phyloP scores from a whole-genome alignment of 2,888 invertebrate species.

The Hyposoter didymator region DNA sequence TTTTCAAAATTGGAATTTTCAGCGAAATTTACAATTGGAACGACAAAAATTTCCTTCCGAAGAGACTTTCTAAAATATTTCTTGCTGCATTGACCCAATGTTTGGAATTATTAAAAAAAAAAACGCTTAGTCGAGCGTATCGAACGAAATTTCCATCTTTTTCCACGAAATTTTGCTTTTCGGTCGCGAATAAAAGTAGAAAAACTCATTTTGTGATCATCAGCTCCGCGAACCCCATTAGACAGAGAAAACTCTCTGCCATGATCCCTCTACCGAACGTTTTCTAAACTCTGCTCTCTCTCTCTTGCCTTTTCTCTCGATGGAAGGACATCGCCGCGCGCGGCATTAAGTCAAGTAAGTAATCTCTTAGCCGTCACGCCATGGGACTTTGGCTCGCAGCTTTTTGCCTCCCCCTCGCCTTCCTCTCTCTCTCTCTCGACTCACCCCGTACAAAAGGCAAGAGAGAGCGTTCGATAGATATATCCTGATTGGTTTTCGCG shows the following conservation, averaged over 20 bases:
- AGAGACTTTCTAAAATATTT: too few relatives aligned
- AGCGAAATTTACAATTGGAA: too few relatives aligned
- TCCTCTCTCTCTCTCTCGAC: conserved; percentile 12
- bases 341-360: conserved; percentile 81
- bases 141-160: too few relatives aligned
- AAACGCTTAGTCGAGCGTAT: too few relatives aligned
- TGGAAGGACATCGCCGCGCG: conserved; percentile 53
- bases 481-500: conserved; percentile 80
- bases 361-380: conserved; percentile 82
- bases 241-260: conserved; percentile 30
- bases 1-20: too few relatives aligned
- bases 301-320: conserved; percentile 34
- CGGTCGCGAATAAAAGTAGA: too few relatives aligned
- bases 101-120: too few relatives aligned
- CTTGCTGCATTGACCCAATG: too few relatives aligned
- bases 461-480: conserved; percentile 70
- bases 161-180: too few relatives aligned
- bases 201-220: too few relatives aligned
- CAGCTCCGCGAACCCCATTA: neutral
- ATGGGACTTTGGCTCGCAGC: conserved; percentile 69
- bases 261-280: conserved; percentile 10
- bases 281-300: conserved; percentile 14
- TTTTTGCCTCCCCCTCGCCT: conserved; percentile 30
- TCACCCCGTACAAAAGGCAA: conserved; percentile 32
- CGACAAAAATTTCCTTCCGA: too few relatives aligned